Percentiles rank a stretch among this genome's conserved stretches.
Conservation (phyloP, 2,797 vertebrate genomes). For the Pangasius sanitwongsei region DNA sequence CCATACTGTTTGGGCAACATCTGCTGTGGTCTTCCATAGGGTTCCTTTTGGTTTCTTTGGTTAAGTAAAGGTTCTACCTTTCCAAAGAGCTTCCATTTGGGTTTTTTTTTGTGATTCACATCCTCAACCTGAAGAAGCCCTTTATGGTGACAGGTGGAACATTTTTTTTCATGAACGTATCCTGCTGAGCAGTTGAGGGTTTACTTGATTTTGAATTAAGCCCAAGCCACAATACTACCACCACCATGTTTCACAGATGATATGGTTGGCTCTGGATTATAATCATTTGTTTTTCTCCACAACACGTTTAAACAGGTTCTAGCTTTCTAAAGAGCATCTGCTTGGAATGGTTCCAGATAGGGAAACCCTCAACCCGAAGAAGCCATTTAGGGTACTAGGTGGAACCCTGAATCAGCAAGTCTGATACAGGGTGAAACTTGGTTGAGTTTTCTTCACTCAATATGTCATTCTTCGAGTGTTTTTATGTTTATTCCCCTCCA, state of each 20-base stretch:
- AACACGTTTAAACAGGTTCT: background rate
- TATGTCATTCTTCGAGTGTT: background rate
- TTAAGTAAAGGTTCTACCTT: background rate
- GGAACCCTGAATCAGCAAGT: background rate
- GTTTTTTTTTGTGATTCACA: background rate
- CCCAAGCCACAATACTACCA: background rate
- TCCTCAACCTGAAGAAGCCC: background rate
- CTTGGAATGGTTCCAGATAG: background rate
- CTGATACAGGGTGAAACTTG: background rate
- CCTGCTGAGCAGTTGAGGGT: background rate
- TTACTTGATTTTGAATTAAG: background rate
- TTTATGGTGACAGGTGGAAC: background rate
- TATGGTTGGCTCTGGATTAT: background rate
- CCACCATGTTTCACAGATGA: background rate
- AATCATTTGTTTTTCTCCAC: background rate
- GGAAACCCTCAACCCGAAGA: background rate
- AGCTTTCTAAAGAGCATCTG: background rate
- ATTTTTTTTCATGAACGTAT: background rate
- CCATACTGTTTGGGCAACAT: background rate
- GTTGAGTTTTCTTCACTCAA: background rate
- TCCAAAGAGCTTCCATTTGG: background rate
- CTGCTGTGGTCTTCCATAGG: background rate
- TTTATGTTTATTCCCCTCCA: background rate
- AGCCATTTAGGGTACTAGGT: background rate
- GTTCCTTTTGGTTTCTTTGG: background rate